Base-by-base conservation (phyloP, 2,797 vertebrate species). In the Ptychobarbus kaznakovi region DNA sequence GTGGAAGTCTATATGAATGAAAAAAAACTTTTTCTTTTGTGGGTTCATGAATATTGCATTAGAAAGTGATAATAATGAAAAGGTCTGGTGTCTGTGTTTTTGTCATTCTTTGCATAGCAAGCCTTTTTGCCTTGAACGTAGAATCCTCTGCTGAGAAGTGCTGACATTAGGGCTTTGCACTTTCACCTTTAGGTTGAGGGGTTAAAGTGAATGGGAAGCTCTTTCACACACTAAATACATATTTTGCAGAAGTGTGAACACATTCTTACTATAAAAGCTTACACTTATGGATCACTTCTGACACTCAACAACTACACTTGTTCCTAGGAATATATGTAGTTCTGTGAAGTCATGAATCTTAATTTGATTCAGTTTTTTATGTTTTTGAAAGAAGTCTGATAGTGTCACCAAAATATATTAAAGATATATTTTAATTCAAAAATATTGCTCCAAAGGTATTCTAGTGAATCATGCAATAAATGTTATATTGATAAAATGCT, bases 141-240 rank as follows among this genome's bases (percentile, higher is more conserved):
- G 83, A 51, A 32, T 82, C 78, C 80, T 81, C 81, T 65, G 28
- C 73, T 35, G 82, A 70, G 7, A 28, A 18, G 53, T 86, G 82
- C 78, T 74, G 88, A 89, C 87, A 63, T 53, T 0, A 1, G 79
- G 85, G 84, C 89, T 66, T 0, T 28, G 80, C 40, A 85, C 66
- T 66, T 87, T 69, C 84, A 89, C 40, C 74, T 74, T 56, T 65
- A 77, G 69, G 77, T 80, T 79, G 75, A 83, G 86, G 91, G 91
- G 91, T 93, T 89, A 90, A 79, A 76, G 65, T 84, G 53, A 89
- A 89, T 51, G 25, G 22, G 81, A 84, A 68, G 28, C 74, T 70
- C n/a, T 76, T 91, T 92, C 89, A 85, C 91, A 90, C 42, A 86
- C 77, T 83, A 70, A 25, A 2, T 18, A 65, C 13, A 10, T n/a